Base-by-base conservation (phyloP, 2,888 invertebrate genomes). In the Drosophila melanosoma region DNA sequence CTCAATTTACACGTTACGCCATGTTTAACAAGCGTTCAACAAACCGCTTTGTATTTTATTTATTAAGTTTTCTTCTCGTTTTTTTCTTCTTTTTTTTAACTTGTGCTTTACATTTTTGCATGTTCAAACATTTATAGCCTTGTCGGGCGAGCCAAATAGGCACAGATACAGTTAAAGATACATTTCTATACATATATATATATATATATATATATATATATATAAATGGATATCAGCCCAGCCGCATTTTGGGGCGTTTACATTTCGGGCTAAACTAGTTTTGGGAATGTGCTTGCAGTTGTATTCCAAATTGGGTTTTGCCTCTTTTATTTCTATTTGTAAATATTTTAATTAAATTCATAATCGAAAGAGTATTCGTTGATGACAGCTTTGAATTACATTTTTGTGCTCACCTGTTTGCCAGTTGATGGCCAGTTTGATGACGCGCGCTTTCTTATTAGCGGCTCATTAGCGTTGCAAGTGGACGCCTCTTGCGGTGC, bases 281-380 rank as follows among this genome's bases (percentile, higher is more conserved):
- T 81, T 64, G 60, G 65, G 56, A 79, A 79, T 79, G 68, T 66
- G 33, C 5, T 52, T 63, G 67, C 68, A 80, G 60, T 74, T 74
- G 53, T 58, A 51, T 77, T 64, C 45, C 49, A 40, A 57, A 61
- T 59, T 59, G 64, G 48, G 60, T 32, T 57, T 76, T 32, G 51
- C 52, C 64, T 45, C 54, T 42, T 32, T 51, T n/a, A 20, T 40
- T 66, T 65, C 20, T 68, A 69, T 64, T 79, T 79, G 79, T 81
- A 83, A 86, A 85, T 83, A 79, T 81, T 88, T 85, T 71, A 79
- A 86, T 85, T 76, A 76, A 74, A 72, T 78, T 65, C 36, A 65
- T 20, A 40, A 35, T 26, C 45, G 53, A 32, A n/a, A 59, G n/a
- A 12, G 23, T 42, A 32, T 54, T 59, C 38, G n/a, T 6, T 57